phyloP scores from a whole-genome alignment of 1,140 invertebrate species.

The Helicorthomorpha holstii region DNA sequence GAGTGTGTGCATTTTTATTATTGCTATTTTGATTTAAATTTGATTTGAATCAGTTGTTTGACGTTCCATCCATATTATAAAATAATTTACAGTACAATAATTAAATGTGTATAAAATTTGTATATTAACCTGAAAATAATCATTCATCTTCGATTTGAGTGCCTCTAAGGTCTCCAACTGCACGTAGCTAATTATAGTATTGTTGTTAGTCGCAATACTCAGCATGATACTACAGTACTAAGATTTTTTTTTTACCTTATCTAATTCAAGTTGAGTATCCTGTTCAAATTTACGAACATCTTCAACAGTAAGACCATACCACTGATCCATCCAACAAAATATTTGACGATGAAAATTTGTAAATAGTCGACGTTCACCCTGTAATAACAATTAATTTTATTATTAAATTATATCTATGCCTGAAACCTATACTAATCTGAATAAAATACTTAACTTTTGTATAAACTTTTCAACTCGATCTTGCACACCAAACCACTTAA shows the following conservation, averaged over 20 bases:
- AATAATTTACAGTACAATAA: too few species aligned
- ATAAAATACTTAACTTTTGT: constrained; percentile 40
- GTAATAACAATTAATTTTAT: constrained; percentile 13
- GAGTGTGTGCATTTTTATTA: too few species aligned
- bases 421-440: constrained; percentile 2
- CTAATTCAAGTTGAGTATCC: constrained; percentile 75
- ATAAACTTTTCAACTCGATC: constrained; percentile 86
- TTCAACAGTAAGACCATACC: constrained; percentile 86
- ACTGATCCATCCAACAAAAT: constrained; percentile 91
- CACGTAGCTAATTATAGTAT: too few species aligned
- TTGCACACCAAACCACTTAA: constrained; percentile 98
- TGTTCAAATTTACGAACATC: constrained; percentile 86
- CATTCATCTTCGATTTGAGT: too few species aligned
- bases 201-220: too few species aligned
- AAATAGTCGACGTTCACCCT: constrained; percentile 83
- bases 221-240: too few species aligned
- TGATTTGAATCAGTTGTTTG: too few species aligned
- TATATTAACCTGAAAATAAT: too few species aligned
- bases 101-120: too few species aligned
- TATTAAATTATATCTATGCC: neutral
- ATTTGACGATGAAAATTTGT: constrained; percentile 97
- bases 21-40: too few species aligned
- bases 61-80: too few species aligned
- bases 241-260: constrained; percentile 27
- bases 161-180: too few species aligned